Conservation (phyloP, 2,797 vertebrate genomes). For the Bradypodion ventrale region DNA sequence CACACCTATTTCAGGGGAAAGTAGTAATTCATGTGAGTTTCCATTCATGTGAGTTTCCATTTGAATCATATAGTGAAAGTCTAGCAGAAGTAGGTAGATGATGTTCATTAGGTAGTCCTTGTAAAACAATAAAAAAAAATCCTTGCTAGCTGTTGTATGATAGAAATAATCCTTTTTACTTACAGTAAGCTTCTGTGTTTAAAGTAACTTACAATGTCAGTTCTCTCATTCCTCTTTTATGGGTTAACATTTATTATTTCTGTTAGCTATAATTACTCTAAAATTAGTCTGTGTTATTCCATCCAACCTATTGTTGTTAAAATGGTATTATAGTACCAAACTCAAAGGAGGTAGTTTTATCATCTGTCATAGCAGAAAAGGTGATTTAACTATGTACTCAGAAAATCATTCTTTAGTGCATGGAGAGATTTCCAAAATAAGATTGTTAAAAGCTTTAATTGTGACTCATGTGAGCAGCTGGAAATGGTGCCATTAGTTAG, state of each 20-base stretch:
- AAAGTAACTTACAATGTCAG: constrained; percentile 27
- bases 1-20: no score
- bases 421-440: constrained; percentile 35
- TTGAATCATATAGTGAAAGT: neutral
- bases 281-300: constrained; percentile 39
- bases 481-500: constrained; percentile 31
- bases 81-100: neutral
- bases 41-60: neutral
- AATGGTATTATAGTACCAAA: constrained; percentile 40
- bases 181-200: constrained; percentile 25
- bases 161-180: constrained; percentile 40
- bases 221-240: constrained; percentile 49
- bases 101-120: neutral
- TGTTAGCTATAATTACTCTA: constrained; percentile 46
- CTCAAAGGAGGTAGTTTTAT: constrained; percentile 50
- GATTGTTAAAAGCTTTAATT: constrained; percentile 42
- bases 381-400: constrained; percentile 51
- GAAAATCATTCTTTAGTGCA: constrained; percentile 48
- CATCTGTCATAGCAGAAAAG: constrained; percentile 36
- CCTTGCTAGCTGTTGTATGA: constrained; percentile 11
- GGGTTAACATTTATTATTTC: constrained; percentile 48
- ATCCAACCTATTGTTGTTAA: constrained; percentile 31
- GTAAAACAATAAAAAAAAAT: neutral
- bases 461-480: constrained; percentile 24
- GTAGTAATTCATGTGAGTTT: neutral